phyloP scores from a whole-genome alignment of 1,140 invertebrate species.

The Phymorhynchus buccinoides region DNA sequence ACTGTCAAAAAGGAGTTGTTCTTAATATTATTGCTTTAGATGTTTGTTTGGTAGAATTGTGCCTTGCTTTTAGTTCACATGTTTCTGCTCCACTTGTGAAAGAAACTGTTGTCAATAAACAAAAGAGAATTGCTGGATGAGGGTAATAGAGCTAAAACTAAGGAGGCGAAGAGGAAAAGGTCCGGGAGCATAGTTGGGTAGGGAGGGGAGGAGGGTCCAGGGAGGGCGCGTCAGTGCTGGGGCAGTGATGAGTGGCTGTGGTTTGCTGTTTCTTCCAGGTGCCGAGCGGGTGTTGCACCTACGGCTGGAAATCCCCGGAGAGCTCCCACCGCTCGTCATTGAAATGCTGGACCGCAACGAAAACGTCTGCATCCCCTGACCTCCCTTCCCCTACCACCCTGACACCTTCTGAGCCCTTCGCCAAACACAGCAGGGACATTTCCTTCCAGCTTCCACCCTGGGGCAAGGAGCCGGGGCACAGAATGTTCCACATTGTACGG shows the following conservation, averaged over 20 bases:
- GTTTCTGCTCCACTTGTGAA: too few species aligned
- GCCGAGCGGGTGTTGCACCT: slow-evolving; percentile 70
- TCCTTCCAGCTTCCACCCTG: too few species aligned
- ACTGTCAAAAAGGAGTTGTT: too few species aligned
- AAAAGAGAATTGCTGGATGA: too few species aligned
- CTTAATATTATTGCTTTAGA: too few species aligned
- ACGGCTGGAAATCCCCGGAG: slow-evolving; percentile 63
- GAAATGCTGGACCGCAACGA: slow-evolving; percentile 71
- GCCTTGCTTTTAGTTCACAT: too few species aligned
- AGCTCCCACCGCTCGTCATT: slow-evolving; percentile 68
- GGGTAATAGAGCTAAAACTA: too few species aligned
- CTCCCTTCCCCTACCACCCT: not conserved
- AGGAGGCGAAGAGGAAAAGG: not conserved
- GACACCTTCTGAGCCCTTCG: not conserved
- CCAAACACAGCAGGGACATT: not conserved
- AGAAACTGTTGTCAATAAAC: too few species aligned
- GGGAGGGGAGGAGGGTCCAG: not conserved
- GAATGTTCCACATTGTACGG: too few species aligned
- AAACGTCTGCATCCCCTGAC: slow-evolving; percentile 70
- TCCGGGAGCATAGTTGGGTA: not conserved
- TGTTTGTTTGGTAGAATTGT: too few species aligned
- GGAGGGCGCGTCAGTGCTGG: too few species aligned
- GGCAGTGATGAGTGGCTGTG: not conserved
- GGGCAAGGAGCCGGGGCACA: too few species aligned
- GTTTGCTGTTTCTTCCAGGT: slow-evolving; percentile 62